Evolutionary conservation across 1,140 invertebrate genomes (phyloP), one percentile per base, ranked within the genome.

Genomic region (Drosophila miranda): DNA sequence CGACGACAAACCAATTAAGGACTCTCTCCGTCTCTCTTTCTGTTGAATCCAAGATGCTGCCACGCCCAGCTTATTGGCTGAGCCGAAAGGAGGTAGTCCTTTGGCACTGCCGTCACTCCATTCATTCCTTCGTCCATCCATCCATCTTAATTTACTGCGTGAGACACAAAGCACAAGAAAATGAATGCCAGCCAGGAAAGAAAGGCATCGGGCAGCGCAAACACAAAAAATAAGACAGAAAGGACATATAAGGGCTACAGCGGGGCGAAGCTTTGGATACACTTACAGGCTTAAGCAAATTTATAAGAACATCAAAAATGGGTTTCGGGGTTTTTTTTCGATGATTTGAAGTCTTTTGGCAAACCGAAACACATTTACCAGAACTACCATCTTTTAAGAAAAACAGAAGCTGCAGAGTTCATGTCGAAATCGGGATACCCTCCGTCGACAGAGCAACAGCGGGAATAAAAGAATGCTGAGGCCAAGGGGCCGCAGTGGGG

Each of bases 131-230:
- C 44, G 19, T 46, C 44, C 64, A 68, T 68, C 45, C 57, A 59
- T 59, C 72, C 70, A 75, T 75, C 72, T 75, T 71, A 75, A 75
- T 75, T 75, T 75, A 75, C 60, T 75, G 72, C 71, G 71, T 67
- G 71, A 74, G 55, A 74, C 72, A 75, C 72, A 67, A 75, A 71
- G 72, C 71, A 61, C 72, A 63, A 67, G 70, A 75, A 75, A 75
- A 75, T 75, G 71, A 66, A 74, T 66, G 70, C 61, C 71, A 54
- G 26, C 11, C 34, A 38, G 4, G 1, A 38, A 11, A 38, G 44
- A 58, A 66, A 42, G 41, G 43, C 60, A 54, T 16, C n/a, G 8
- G 6, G 7, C 41, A 19, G 43, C 26, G 30, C 9, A 7, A 19
- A 46, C n/a, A 21, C 19, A 28, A 13, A 14, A 26, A 62, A 28